These are phyloP conservation scores for Anableps anableps DNA, from an alignment of 2,797 vertebrate genomes.

Conservation along the genomic window DNA sequence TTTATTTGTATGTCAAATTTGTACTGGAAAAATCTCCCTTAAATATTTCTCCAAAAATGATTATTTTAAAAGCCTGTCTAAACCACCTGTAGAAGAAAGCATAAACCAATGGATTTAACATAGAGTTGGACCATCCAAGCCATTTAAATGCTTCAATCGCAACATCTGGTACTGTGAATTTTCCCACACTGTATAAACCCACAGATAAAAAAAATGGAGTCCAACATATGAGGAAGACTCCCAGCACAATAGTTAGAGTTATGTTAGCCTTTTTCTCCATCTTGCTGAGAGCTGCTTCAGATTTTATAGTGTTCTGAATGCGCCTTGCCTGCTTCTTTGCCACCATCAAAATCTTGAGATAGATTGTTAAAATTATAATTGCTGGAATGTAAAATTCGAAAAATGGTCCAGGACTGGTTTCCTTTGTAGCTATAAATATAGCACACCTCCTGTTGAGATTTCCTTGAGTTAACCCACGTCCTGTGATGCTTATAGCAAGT, in stretches of 20 bases:
- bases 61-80: not conserved
- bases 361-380: conserved; percentile 84
- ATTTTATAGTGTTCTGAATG: conserved; percentile 25
- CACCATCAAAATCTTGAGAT: conserved; percentile 48
- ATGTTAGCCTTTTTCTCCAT: conserved; percentile 43
- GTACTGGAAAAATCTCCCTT: not conserved
- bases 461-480: conserved; percentile 76
- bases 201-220: not conserved
- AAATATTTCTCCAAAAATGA: conserved; percentile 30
- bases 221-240: conserved; percentile 32
- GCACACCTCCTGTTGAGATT: not conserved
- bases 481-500: conserved; percentile 82
- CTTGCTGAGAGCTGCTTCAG: conserved; percentile 19
- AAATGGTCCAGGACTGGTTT: conserved; percentile 58
- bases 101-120: not conserved
- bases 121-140: not conserved
- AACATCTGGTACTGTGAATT: not conserved
- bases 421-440: conserved; percentile 35
- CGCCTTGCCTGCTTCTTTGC: conserved; percentile 31
- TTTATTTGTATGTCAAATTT: not conserved
- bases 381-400: conserved; percentile 83
- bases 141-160: not conserved
- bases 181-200: not conserved
- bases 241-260: conserved; percentile 38
- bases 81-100: conserved; percentile 1